phyloP scores from a whole-genome alignment of 2,888 invertebrate species.

The Acholoe squamosa region DNA sequence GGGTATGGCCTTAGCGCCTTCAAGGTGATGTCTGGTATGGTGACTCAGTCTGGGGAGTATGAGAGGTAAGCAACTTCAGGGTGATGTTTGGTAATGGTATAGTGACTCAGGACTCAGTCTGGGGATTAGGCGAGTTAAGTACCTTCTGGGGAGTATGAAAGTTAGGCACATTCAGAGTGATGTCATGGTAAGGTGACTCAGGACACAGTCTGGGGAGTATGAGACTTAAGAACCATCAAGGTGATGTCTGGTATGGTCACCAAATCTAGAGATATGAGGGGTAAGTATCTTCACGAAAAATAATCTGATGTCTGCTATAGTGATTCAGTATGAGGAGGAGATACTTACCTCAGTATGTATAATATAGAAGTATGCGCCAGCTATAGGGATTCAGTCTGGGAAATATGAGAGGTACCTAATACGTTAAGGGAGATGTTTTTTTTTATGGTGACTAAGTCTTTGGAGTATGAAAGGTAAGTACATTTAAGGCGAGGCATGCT shows the following conservation, averaged over 20 bases:
- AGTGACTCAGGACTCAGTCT: neutral
- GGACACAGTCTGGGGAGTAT: too few species aligned
- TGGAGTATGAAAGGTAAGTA: slow-evolving; percentile 55
- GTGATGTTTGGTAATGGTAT: neutral
- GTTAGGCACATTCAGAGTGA: too few species aligned
- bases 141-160: slow-evolving; percentile 26
- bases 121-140: too few species aligned
- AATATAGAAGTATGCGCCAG: neutral
- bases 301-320: too few species aligned
- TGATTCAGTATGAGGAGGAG: too few species aligned
- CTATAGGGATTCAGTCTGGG: slow-evolving; percentile 24
- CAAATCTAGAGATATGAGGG: too few species aligned
- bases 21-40: slow-evolving; percentile 38
- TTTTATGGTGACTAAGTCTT: slow-evolving; percentile 34
- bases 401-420: slow-evolving; percentile 84
- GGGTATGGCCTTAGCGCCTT: slow-evolving; percentile 89
- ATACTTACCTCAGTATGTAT: too few species aligned
- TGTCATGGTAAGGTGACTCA: too few species aligned
- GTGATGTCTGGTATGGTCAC: too few species aligned
- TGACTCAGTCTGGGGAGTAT: slow-evolving; percentile 57
- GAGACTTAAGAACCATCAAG: too few species aligned
- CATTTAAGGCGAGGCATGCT: neutral
- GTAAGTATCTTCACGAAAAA: too few species aligned
- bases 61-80: slow-evolving; percentile 5
- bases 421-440: slow-evolving; percentile 6